Evolutionary conservation across 2,888 invertebrate genomes (phyloP), one percentile per base, ranked within the genome.

Genomic region (Ophonus ardosiacus): DNA sequence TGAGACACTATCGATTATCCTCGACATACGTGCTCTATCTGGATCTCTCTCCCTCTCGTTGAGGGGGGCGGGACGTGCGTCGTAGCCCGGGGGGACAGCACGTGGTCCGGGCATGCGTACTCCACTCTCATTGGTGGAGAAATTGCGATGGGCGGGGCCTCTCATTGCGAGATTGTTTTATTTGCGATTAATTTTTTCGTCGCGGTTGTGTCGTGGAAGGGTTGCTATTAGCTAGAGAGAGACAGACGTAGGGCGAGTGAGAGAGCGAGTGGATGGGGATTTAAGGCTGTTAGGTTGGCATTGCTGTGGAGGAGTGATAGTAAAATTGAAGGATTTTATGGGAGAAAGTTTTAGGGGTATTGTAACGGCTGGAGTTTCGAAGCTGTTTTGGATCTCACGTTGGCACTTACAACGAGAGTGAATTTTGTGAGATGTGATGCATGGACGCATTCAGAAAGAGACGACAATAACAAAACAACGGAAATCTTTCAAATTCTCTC

Each of bases 111-210:
- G 79, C 84, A 84, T 84, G 85, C 85, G 85, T 85, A 80, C 57
- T 85, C n/a, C 8, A 8, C n/a, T 31, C 18, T 38, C 80, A 85
- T 85, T 85, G 85, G 85, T 10, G 80, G 24, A 51, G 56, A 78
- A 79, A 85, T 85, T 85, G 79, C 85, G 17, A 17, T 65, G 71
- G 85, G 85, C 85, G 85, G 85, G 68, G 85, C 59, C 38, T 68
- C 83, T 80, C 79, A 85, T 85, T 85, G 68, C 63, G 56, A 80
- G 79, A 85, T 85, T 56, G 80, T 85, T 85, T 85, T 80, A 80
- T 85, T 85, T 85, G 68, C 78, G 80, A 85, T 85, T 85, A 80
- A 76, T 85, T 85, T 84, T 84, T 84, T 84, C 74, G 31, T 40
- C 74, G 61, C 74, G 24, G 40, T 74, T 74, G 43, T 74, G 40